Percentiles rank a stretch among this genome's conserved stretches.
Conservation (phyloP, 2,113 vertebrate species). For the Gobiocypris rarus region DNA sequence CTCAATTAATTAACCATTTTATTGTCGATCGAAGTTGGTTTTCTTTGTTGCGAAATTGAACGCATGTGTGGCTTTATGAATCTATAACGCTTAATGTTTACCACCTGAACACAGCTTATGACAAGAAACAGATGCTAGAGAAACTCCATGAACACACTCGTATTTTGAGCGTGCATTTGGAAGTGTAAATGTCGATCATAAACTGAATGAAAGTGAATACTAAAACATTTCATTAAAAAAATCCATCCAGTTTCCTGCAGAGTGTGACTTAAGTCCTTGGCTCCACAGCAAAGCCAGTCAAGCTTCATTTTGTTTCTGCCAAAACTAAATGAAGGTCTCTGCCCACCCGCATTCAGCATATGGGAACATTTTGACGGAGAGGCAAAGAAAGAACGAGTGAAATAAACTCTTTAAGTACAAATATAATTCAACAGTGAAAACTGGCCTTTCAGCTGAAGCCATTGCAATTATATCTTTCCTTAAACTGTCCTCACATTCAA, state of each 20-base stretch:
- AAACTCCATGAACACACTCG: slow-evolving; percentile 19
- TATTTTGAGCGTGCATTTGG: background rate
- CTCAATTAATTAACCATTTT: slow-evolving; percentile 32
- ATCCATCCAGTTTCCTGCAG: slow-evolving; percentile 37
- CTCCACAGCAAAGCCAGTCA: slow-evolving; percentile 26
- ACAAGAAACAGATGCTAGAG: slow-evolving; percentile 46
- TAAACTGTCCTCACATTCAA: slow-evolving; percentile 24
- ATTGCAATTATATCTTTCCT: slow-evolving; percentile 31
- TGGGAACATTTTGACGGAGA: slow-evolving; percentile 58
- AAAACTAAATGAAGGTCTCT: slow-evolving; percentile 57
- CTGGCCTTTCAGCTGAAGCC: slow-evolving; percentile 17
- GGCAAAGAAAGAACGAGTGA: slow-evolving; percentile 21
- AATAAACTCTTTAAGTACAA: slow-evolving; percentile 47
- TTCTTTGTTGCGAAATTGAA: background rate
- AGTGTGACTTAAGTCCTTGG: slow-evolving; percentile 41
- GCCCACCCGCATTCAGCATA: slow-evolving; percentile 64
- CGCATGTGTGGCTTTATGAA: slow-evolving; percentile 24
- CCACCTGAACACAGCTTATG: slow-evolving; percentile 37
- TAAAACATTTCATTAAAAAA: slow-evolving; percentile 20
- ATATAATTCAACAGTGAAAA: slow-evolving; percentile 39
- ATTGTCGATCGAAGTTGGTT: background rate
- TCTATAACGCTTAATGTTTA: slow-evolving; percentile 43
- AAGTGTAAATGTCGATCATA: slow-evolving; percentile 22
- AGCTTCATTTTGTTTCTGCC: slow-evolving; percentile 54
- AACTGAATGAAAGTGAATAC: slow-evolving; percentile 30